Conservation (phyloP, 2,797 vertebrate genomes). For the Arrhamphus sclerolepis region DNA sequence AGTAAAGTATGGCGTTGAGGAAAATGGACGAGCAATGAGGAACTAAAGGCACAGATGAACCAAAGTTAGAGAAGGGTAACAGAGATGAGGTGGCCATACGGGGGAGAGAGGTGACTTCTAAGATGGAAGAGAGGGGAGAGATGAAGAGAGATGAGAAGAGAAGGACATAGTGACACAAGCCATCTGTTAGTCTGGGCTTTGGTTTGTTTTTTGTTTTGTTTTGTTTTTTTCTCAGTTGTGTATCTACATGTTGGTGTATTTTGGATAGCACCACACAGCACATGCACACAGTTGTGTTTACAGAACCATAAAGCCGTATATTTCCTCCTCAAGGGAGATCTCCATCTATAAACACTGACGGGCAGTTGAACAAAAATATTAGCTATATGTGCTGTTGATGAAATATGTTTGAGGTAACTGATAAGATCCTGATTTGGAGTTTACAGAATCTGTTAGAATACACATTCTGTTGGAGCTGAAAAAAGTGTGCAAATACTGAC, state of each 20-base stretch:
- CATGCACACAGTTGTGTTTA: conserved; percentile 20
- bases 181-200: conserved; percentile 73
- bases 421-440: conserved; percentile 44
- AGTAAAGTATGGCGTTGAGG: conserved; percentile 9
- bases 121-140: conserved; percentile 56
- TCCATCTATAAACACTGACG: conserved; percentile 20
- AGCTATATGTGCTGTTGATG: conserved; percentile 9
- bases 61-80: conserved; percentile 33
- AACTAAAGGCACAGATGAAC: conserved; percentile 14
- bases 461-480: conserved; percentile 37
- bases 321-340: conserved; percentile 37
- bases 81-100: conserved; percentile 23
- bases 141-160: conserved; percentile 50
- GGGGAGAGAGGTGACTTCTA: conserved; percentile 64
- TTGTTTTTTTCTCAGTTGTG: conserved; percentile 66
- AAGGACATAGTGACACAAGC: conserved; percentile 60
- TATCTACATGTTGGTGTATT: conserved; percentile 51
- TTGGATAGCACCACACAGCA: conserved; percentile 47
- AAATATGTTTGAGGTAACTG: conserved; percentile 31
- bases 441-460: conserved; percentile 54
- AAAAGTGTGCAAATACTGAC: conserved; percentile 67
- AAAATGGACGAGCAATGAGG: conserved; percentile 12
- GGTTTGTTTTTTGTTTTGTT: too few species aligned
- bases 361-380: conserved; percentile 14
- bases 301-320: conserved; percentile 23